Conservation (phyloP, 2,113 vertebrate species). For the Erpornis zantholeuca region DNA sequence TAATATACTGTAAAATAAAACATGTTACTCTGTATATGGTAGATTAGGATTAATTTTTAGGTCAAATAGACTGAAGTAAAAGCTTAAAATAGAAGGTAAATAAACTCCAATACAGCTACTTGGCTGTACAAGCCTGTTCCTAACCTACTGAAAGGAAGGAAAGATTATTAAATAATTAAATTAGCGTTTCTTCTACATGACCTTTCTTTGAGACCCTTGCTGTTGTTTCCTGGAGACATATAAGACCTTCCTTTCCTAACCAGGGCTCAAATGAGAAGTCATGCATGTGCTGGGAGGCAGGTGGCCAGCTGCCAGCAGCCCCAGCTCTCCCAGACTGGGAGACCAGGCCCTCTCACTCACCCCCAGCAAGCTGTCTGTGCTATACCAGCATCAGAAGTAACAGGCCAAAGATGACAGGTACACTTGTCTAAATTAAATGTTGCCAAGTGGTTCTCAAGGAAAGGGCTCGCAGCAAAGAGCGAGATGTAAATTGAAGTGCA, state of each 20-base stretch:
- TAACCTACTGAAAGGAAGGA: neutral
- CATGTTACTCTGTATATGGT: neutral
- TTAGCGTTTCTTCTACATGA: neutral
- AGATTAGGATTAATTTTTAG: neutral
- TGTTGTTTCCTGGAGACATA: neutral
- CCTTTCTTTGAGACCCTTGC: neutral
- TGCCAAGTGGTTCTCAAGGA: neutral
- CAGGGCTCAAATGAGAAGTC: neutral
- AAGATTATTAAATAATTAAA: neutral
- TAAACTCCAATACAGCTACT: neutral
- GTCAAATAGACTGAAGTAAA: neutral
- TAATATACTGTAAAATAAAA: neutral
- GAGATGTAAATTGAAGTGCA: neutral
- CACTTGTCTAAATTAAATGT: neutral
- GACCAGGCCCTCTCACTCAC: neutral
- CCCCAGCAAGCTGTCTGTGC: neutral
- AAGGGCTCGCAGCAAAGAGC: neutral
- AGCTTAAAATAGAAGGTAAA: neutral
- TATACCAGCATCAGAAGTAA: neutral
- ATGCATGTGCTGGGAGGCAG: fast-evolving
- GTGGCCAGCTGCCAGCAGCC: neutral
- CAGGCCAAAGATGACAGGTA: neutral
- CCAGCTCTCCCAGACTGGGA: neutral
- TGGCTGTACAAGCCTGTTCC: neutral
- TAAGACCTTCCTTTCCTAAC: neutral